Base-by-base conservation (phyloP, 1,140 invertebrate species). In the Centruroides vittatus region DNA sequence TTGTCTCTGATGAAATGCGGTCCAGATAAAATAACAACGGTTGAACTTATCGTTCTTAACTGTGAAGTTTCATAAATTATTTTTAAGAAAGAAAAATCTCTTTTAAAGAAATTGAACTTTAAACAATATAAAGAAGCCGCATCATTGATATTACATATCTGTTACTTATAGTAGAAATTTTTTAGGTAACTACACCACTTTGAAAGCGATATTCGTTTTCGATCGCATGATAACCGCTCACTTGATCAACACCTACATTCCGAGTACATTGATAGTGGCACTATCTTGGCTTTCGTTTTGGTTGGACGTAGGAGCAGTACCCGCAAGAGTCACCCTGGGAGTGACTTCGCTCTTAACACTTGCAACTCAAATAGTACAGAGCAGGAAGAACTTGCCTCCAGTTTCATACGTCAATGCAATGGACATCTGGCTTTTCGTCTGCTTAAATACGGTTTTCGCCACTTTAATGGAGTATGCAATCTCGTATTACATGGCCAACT, bases 241-340 rank as follows among this genome's bases (percentile, higher is more conserved):
- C 13, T 46, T 68, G 4, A 54, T 68, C 6, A 68, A 67, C 35
- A 60, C 61, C 2, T 68, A 66, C 52, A 64, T 68, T 46, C 67
- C 67, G 3, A 68, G 63, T 34, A 56, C 64, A 3, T 51, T 68
- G 47, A 51, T 67, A 13, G 67, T 68, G 5, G 46, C 65, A 5
- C 50, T 67, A 9, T 66, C 64, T 3, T 68, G 67, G 67, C 67
- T 75, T 4, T 71, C 72, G 49, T 74, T 75, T 58, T 74, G 74
- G 74, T 53, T 74, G 34, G 71, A 75, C 63, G 70, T 75, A 51
- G 70, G 74, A 35, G 67, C 70, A 8, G 73, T 74, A 1, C 73
- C 73, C 0, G 73, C 74, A 3, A 61, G 73, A 34, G 72, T 74
- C 7, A 69, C 70, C 3, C 64, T 74, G 10, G 67, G 67, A 3